Evolutionary conservation across 2,113 vertebrate species (phyloP).

Genomic region (Lagenorhynchus albirostris): DNA sequence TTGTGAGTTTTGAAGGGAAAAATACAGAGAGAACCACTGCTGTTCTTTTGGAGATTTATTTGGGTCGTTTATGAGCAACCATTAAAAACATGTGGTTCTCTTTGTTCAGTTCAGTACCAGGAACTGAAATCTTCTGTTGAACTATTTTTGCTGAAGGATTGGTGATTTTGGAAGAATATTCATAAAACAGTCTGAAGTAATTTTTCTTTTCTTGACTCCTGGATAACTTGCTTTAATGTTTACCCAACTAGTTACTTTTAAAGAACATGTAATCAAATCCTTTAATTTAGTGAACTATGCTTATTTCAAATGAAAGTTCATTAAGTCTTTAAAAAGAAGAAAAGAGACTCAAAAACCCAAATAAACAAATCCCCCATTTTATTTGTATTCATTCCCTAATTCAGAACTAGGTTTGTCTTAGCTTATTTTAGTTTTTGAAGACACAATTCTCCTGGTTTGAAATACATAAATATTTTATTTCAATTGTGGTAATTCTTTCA

Average conservation of each 20-base stretch:
- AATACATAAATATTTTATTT: constrained; percentile 73
- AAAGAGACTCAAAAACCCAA: constrained; percentile 51
- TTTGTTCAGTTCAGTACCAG: constrained; percentile 73
- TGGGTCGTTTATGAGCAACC: constrained; percentile 66
- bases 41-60: constrained; percentile 69
- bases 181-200: constrained; percentile 66
- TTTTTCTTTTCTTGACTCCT: constrained; percentile 69
- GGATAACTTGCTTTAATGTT: constrained; percentile 62
- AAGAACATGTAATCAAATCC: constrained; percentile 64
- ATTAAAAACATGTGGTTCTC: constrained; percentile 74
- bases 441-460: constrained; percentile 63
- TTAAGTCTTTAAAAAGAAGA: constrained; percentile 65
- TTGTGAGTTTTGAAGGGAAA: constrained; percentile 72
- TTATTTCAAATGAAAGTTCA: constrained; percentile 60
- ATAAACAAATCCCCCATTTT: constrained; percentile 68
- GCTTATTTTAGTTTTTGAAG: constrained; percentile 73
- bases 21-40: constrained; percentile 58
- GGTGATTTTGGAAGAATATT: constrained; percentile 74
- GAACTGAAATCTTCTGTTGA: constrained; percentile 73
- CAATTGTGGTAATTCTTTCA: constrained; percentile 62
- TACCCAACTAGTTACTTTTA: constrained; percentile 65
- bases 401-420: constrained; percentile 62
- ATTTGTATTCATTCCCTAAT: constrained; percentile 63
- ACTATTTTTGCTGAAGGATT: constrained; percentile 71
- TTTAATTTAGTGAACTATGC: constrained; percentile 63